Base-by-base conservation (phyloP, 2,888 invertebrate genomes). In the Incurvaria masculella region DNA sequence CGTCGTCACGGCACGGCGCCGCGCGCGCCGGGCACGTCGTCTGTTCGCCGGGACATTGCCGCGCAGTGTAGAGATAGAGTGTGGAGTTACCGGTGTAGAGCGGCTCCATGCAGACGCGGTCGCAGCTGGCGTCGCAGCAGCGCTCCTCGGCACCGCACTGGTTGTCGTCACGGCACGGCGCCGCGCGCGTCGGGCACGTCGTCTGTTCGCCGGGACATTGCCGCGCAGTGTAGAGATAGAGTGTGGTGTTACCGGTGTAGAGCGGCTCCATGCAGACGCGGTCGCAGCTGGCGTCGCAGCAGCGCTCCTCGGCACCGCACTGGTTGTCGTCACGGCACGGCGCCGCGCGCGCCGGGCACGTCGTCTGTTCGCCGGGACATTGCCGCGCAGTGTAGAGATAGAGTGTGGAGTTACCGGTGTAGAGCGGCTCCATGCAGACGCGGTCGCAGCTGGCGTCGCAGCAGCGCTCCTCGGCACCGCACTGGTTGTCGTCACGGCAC, bases 71-170 rank as follows among this genome's bases (percentile, higher is more conserved):
- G 42, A 49, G 49, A n/a, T n/a, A n/a, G n/a, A n/a, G n/a, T n/a
- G n/a, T n/a, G n/a, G n/a, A 33, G 33, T 64, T 65, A 85, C 86
- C 85, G 61, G 86, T 84, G 56, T 73, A 81, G 43, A 85, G 64
- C 38, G 85, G 84, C 53, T 84, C 82, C 18, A 81, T 68, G 54
- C 84, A 84, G 2, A 81, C 68, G 51, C 69, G 72, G 11, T 87
- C 88, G 59, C 89, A 88, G 0, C 83, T 80, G 17, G 87, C 86
- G 48, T 68, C 75, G 64, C 89, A 89, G 65, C 88, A 89, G 49
- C 84, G 79, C 55, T 84, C 82, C 45, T 81, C 72, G 2, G 63
- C 74, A 6, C 80, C 80, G 59, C 87, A 87, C 44, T 86, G 84
- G 46, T 78, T 75, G 56, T 86, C 85, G 40, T 72, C 68, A 26